Evolutionary conservation across 2,888 invertebrate genomes (phyloP).

Genomic region (Mesodorylaimus sp.): DNA sequence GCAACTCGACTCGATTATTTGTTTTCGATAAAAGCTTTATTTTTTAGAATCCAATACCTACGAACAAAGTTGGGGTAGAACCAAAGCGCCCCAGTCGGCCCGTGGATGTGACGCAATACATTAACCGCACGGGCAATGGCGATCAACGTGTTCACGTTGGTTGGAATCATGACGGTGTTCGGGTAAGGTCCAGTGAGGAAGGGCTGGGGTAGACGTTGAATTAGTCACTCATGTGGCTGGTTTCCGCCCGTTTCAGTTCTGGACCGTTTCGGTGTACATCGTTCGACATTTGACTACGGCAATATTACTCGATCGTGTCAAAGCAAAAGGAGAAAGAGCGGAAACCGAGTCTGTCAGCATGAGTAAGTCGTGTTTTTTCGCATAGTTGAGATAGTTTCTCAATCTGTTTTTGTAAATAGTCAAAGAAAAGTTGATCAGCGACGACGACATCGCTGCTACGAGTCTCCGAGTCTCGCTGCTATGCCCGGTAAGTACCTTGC

Average conservation of each 20-base stretch:
- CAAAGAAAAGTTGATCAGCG: slow-evolving; percentile 75
- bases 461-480: slow-evolving; percentile 75
- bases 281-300: not conserved
- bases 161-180: slow-evolving; percentile 61
- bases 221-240: too few species aligned
- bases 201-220: too few species aligned
- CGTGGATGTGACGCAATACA: slow-evolving; percentile 73
- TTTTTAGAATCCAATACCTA: slow-evolving; percentile 46
- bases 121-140: slow-evolving; percentile 63
- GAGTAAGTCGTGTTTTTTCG: slow-evolving; percentile 1
- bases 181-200: not conserved
- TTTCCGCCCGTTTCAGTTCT: slow-evolving; percentile 2
- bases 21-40: too few species aligned
- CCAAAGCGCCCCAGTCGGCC: slow-evolving; percentile 88
- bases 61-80: slow-evolving; percentile 57
- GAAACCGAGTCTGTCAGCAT: not conserved
- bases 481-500: slow-evolving; percentile 60
- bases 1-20: too few species aligned
- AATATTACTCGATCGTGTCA: not conserved
- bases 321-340: not conserved
- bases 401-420: slow-evolving; percentile 44
- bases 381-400: not conserved
- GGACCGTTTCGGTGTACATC: not conserved
- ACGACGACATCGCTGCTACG: slow-evolving; percentile 86
- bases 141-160: slow-evolving; percentile 66